Evolutionary conservation across 2,113 vertebrate genomes (phyloP).

Genomic region (Sturnus vulgaris): DNA sequence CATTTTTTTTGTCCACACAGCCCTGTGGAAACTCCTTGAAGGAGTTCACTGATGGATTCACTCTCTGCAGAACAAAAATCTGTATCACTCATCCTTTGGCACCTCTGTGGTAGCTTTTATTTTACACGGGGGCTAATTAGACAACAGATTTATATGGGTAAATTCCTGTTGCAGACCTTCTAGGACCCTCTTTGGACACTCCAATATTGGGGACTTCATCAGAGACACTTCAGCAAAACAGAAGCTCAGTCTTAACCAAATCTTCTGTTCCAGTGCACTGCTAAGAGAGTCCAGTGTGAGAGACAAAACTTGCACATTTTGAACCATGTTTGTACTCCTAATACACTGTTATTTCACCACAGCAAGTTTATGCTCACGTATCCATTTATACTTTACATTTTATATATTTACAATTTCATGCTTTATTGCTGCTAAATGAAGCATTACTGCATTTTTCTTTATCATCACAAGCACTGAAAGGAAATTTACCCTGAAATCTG

Average conservation of each 20-base stretch:
- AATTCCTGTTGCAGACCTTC: not conserved
- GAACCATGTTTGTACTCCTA: not conserved
- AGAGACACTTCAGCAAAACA: fast-evolving
- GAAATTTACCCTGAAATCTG: not conserved
- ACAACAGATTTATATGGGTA: not conserved
- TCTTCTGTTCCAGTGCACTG: not conserved
- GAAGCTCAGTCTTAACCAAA: not conserved
- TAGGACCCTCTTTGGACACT: not conserved
- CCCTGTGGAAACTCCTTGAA: not conserved
- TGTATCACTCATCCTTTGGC: not conserved
- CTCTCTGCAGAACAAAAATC: not conserved
- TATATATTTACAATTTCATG: not conserved
- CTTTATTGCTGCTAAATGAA: not conserved
- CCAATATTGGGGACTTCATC: not conserved
- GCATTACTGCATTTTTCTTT: not conserved
- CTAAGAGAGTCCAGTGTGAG: not conserved
- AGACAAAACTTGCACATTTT: not conserved
- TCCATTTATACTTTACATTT: not conserved
- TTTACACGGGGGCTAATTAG: not conserved
- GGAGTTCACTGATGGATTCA: not conserved
- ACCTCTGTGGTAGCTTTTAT: not conserved
- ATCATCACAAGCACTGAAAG: not conserved
- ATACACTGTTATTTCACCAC: not conserved
- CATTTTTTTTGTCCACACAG: not conserved
- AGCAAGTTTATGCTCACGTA: not conserved